Base-by-base conservation (phyloP, 2,888 invertebrate species). In the Apodemia zela region DNA sequence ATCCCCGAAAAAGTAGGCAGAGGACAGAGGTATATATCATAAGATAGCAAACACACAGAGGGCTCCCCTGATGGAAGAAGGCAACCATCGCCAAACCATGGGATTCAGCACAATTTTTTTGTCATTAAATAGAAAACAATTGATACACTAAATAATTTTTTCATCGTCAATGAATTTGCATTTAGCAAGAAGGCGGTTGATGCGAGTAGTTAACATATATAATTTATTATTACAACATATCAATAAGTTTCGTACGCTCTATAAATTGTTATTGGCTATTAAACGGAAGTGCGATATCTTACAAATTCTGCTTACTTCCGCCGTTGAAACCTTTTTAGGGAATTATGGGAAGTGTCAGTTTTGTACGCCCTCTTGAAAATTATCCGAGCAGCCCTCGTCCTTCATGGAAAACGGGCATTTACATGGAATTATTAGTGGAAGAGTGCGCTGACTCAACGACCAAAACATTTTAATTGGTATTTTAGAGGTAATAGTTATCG, bases 261-360 rank as follows among this genome's bases (percentile, higher is more conserved):
- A 72, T 62, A 65, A 61, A 69, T 64, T 72, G 77, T 79, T 81
- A 83, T 81, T 75, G 74, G 75, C 73, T 76, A 80, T 73, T 79
- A 79, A 75, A 78, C 89, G 89, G 89, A 89, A 89, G 84, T 73
- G 78, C 75, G 89, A 89, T 86, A 85, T 88, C 89, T 80, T 89
- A 89, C 87, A 89, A 89, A 88, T 84, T 88, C 88, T 77, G 85
- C 84, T 73, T 77, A 76, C 85, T 87, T 88, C 89, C 88, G 84
- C 54, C 74, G 75, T 68, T 76, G 88, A 89, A 89, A 83, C 87
- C 89, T 77, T 79, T 81, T 78, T 78, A 80, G 80, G 80, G 79
- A 81, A 77, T 85, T 82, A 80, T 85, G 73, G 87, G 88, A 88
- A 87, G 83, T 83, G 69, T 77, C 80, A 73, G 82, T 83, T 82